Base-by-base conservation (phyloP, 2,113 vertebrate species). In the Dicaeum eximium region DNA sequence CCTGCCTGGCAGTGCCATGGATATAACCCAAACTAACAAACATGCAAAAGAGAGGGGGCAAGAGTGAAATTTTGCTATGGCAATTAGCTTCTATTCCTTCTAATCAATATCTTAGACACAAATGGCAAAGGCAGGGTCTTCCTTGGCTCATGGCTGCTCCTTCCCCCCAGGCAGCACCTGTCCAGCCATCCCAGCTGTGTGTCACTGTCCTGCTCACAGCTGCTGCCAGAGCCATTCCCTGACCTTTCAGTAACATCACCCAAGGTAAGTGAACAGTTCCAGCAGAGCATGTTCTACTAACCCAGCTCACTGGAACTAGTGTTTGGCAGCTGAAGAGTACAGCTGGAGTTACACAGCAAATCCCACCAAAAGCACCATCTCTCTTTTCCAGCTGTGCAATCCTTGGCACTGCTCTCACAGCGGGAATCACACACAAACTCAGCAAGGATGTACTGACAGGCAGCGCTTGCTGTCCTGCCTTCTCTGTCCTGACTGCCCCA, bases 101-200 rank as follows among this genome's bases (percentile, higher is more conserved):
- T 54, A 50, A 87, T 22, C 40, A 56, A 3, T 6, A 81, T 58
- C 15, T 60, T 20, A 42, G 47, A 79, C 79, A 82, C 53, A 78
- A 82, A 57, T 2, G n/a, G 90, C 51, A 73, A 78, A 28, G 25
- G 31, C 80, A 60, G 57, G 0, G 1, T 20, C 23, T 9, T 42
- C 45, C 45, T 51, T 28, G 33, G 48, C 40, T 1, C 2, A 7
- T 1, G 8, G 71, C 20, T 10, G 21, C 8, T 16, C 18, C 1
- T 9, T 19, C 10, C 10, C 28, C 45, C 16, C 37, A 8, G 2
- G 77, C 57, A 67, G 57, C 70, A 13, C 7, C 60, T 25, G 10
- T 4, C 47, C 0, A 0, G 11, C 56, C 0, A 0, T 22, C 48
- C 50, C 45, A 27, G 50, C 18, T 42, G 60, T 10, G 1, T 19